These are phyloP conservation scores for Venustoraphidia nigricollis DNA, from an alignment of 2,888 invertebrate species.

Conservation along the genomic window DNA sequence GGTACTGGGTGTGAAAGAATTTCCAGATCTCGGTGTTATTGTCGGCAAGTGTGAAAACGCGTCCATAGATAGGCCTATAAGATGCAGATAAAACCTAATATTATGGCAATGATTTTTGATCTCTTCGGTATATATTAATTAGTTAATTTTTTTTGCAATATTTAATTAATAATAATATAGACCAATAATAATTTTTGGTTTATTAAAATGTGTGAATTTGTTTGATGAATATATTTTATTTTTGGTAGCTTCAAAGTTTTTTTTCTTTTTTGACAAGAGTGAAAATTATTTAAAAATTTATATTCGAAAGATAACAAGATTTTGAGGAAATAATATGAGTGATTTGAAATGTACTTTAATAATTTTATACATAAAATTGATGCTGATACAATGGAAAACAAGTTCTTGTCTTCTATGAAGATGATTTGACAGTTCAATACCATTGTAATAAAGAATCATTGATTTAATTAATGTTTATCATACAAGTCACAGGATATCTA, in stretches of 20 bases:
- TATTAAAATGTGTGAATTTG: slow-evolving; percentile 4
- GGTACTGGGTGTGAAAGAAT: no score
- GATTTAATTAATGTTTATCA: no score
- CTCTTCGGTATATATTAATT: slow-evolving; percentile 15
- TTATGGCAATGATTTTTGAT: slow-evolving; percentile 28
- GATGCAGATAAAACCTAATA: no score
- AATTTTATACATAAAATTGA: no score
- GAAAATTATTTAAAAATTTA: slow-evolving; percentile 6
- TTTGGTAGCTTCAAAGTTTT: slow-evolving; percentile 20
- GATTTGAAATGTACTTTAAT: slow-evolving; percentile 9
- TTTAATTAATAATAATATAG: slow-evolving; percentile 3
- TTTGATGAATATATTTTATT: slow-evolving; percentile 7
- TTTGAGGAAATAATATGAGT: slow-evolving; percentile 5
- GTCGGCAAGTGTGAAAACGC: no score
- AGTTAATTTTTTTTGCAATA: slow-evolving; percentile 13
- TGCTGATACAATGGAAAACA: no score
- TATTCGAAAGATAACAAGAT: slow-evolving; percentile 2
- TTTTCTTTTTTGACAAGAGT: slow-evolving; percentile 12
- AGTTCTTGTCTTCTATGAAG: no score
- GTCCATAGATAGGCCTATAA: no score
- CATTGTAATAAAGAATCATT: no score
- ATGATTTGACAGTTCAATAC: no score
- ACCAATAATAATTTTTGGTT: slow-evolving; percentile 8
- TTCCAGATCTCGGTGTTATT: no score
- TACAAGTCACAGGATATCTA: no score